Evolutionary conservation across 2,113 vertebrate species (phyloP).

Genomic region (Apodemus sylvaticus): DNA sequence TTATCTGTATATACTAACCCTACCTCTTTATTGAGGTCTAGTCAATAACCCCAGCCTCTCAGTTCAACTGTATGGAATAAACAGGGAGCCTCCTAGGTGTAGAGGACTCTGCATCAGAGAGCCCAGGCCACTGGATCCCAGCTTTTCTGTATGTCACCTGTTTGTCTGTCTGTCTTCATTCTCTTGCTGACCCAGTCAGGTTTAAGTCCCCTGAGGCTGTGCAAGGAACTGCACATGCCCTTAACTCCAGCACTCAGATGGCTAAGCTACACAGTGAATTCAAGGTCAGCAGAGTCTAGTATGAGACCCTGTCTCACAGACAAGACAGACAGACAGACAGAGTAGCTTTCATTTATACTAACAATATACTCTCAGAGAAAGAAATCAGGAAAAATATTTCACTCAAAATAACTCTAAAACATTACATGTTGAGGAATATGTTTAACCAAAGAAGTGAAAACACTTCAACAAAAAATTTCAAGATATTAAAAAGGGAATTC

Average conservation of each 20-base stretch:
- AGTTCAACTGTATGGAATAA: not conserved
- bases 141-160: not conserved
- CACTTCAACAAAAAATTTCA: not conserved
- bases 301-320: not conserved
- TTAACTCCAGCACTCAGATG: not conserved
- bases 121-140: not conserved
- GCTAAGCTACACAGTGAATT: not conserved
- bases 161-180: not conserved
- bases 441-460: not conserved
- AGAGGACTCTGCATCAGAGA: not conserved
- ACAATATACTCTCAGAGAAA: not conserved
- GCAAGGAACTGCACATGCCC: not conserved
- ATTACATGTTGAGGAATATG: not conserved
- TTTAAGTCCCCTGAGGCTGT: not conserved
- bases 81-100: not conserved
- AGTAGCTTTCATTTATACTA: not conserved
- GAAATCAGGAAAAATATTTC: not conserved
- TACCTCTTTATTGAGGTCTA: not conserved
- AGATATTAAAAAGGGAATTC: not conserved
- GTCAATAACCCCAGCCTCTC: not conserved
- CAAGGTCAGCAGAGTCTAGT: not conserved
- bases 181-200: not conserved
- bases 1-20: not conserved
- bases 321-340: not conserved
- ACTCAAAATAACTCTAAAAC: constrained; percentile 2